A percentile compares a stretch with the other conserved stretches of the same genome.
Evolutionary conservation across 2,888 invertebrate species (phyloP).

Genomic region (Erebia epiphron): DNA sequence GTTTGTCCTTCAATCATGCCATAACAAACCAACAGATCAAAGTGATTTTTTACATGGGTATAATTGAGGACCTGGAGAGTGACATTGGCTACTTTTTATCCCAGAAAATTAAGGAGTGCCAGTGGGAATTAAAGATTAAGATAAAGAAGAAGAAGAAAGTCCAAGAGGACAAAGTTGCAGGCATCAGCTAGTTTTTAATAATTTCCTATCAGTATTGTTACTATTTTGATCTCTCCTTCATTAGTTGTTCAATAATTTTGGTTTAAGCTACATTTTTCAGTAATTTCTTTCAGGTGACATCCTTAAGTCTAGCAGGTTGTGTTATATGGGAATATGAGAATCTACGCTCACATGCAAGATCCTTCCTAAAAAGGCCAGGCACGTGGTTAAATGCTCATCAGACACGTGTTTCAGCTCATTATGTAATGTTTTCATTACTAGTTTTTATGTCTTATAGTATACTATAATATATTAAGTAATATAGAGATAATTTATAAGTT

Average conservation of each 20-base stretch:
- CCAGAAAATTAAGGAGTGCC: too few species aligned
- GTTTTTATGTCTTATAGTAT: neutral
- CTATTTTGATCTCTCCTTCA: neutral
- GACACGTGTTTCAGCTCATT: slow-evolving; percentile 57
- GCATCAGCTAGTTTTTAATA: too few species aligned
- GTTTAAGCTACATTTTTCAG: neutral
- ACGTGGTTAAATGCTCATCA: slow-evolving; percentile 78
- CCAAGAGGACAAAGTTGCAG: too few species aligned
- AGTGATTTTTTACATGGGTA: too few species aligned
- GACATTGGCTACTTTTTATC: too few species aligned
- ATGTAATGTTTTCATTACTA: slow-evolving; percentile 47
- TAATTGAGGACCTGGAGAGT: too few species aligned
- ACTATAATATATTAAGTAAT: too few species aligned
- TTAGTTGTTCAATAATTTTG: neutral
- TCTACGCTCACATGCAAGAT: slow-evolving; percentile 79
- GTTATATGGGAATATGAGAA: slow-evolving; percentile 95
- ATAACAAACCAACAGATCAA: too few species aligned
- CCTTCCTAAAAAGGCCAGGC: slow-evolving; percentile 76
- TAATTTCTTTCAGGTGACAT: slow-evolving; percentile 80
- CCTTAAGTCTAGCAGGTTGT: slow-evolving; percentile 88
- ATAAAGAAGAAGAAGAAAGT: too few species aligned
- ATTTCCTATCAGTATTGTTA: neutral
- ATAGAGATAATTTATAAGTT: too few species aligned
- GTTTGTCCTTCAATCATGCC: too few species aligned
- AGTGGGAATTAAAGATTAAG: too few species aligned